Evolutionary conservation across 2,888 invertebrate species (phyloP).

Genomic region (Melieria picta): DNA sequence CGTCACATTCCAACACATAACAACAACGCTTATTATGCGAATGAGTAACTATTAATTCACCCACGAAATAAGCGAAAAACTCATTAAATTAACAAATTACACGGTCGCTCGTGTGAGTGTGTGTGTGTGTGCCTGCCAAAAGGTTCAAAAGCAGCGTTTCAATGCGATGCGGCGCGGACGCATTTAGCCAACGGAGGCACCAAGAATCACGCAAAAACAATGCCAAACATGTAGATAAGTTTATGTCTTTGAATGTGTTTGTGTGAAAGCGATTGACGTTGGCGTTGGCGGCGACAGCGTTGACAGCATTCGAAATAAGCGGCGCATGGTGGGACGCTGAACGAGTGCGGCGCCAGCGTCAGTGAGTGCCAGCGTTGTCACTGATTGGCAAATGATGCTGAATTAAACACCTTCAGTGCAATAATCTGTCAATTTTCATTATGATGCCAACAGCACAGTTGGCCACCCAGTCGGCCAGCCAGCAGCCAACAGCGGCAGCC

Average conservation of each 20-base stretch:
- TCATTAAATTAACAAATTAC: no score
- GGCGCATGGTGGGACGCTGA: no score
- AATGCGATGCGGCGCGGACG: background rate
- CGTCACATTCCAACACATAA: no score
- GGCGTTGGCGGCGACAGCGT: background rate
- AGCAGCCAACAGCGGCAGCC: slow-evolving; percentile 14
- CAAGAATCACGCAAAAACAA: background rate
- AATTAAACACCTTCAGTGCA: slow-evolving; percentile 39
- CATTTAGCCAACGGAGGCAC: background rate
- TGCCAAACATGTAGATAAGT: background rate
- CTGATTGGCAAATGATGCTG: slow-evolving; percentile 16
- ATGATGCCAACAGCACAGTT: slow-evolving; percentile 37
- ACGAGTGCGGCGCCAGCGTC: background rate
- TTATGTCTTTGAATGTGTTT: background rate
- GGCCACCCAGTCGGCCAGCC: background rate
- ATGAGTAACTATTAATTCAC: no score
- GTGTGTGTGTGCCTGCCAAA: no score
- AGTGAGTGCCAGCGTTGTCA: background rate
- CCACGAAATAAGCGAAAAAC: no score
- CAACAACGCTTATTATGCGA: no score
- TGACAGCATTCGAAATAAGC: background rate
- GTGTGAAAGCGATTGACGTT: background rate
- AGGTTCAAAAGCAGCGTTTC: background rate
- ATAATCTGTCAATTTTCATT: slow-evolving; percentile 49
- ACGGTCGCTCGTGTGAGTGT: no score